Percentiles rank a stretch among this genome's conserved stretches.
These are phyloP conservation scores for Distichodus sexfasciatus DNA, from an alignment of 2,797 vertebrate genomes.

Conservation along the genomic window DNA sequence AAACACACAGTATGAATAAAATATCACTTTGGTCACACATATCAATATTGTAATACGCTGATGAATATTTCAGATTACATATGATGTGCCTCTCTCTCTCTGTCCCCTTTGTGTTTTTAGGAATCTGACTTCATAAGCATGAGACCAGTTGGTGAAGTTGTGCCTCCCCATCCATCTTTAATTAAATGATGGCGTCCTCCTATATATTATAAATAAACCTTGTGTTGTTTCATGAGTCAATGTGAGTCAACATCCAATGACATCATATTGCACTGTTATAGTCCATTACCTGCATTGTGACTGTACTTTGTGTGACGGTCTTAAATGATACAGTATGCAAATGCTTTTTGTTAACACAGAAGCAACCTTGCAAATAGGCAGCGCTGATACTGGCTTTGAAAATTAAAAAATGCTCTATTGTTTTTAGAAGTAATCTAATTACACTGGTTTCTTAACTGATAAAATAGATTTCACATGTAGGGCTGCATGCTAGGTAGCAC, in stretches of 20 bases:
- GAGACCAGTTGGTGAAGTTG: constrained; percentile 2
- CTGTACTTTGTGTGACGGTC: background rate
- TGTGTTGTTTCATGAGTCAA: background rate
- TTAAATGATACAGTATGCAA: background rate
- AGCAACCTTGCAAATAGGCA: background rate
- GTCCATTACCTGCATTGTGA: background rate
- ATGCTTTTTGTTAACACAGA: background rate
- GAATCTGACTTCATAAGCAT: constrained; percentile 12
- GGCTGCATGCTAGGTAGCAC: too few relatives aligned
- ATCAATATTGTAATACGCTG: constrained; percentile 42
- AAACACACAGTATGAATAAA: constrained; percentile 32
- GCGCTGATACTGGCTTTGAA: too few relatives aligned
- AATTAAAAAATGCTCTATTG: too few relatives aligned
- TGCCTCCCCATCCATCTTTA: constrained; percentile 20
- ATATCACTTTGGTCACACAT: background rate
- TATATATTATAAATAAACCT: constrained; percentile 18
- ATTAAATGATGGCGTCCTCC: constrained; percentile 12
- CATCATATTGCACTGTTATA: constrained; percentile 14
- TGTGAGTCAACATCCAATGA: constrained; percentile 2
- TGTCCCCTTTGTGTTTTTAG: constrained; percentile 6
- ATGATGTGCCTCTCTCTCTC: constrained; percentile 2
- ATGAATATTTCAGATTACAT: constrained; percentile 45
- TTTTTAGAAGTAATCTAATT: too few relatives aligned
- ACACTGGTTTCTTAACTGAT: too few relatives aligned
- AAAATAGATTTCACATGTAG: too few relatives aligned